Base-by-base conservation (phyloP, 2,888 invertebrate species). In the Tachina grossa region DNA sequence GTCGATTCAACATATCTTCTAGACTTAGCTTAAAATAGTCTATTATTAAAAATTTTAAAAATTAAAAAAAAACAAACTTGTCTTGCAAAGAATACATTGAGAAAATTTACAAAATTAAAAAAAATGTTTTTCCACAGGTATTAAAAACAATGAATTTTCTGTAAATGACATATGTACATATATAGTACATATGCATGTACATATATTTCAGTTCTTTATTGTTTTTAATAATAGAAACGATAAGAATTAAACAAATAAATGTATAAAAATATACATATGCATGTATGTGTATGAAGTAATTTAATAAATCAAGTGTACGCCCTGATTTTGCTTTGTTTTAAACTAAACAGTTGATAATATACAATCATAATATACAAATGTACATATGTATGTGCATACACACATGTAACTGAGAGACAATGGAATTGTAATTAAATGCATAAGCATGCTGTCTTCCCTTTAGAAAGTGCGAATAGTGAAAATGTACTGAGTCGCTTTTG, bases 271-370 rank as follows among this genome's bases (percentile, higher is more conserved):
- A 71, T 63, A 31, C 31, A 31, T 31, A 61, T 57, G 9, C 39
- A 31, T 6, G 6, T 31, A 31, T 31, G 4, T 4, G 4, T 31
- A 31, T 31, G 39, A 53, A 83, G 77, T 13, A 81, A 81, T 47
- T 45, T 63, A 77, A 47, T 45, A 72, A 65, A 85, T 69, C 66
- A 74, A 81, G 74, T 77, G 63, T 86, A 83, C 86, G 86, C 83
- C 86, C 81, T 77, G 65, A 59, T 78, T 81, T 55, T 53, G 47
- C 51, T 51, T 66, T 81, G 74, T 53, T 77, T 55, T n/a, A 45
- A 81, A 78, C 61, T 63, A 65, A 55, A 69, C 45, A 59, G 19
- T 65, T 71, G 59, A 69, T 72, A 55, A 47, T 51, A 19, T 39
- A 49, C 51, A 19, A 41, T 53, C 43, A n/a, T 22, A 61, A 19